Conservation (phyloP, 1,140 invertebrate genomes). For the Onthophagus taurus region DNA sequence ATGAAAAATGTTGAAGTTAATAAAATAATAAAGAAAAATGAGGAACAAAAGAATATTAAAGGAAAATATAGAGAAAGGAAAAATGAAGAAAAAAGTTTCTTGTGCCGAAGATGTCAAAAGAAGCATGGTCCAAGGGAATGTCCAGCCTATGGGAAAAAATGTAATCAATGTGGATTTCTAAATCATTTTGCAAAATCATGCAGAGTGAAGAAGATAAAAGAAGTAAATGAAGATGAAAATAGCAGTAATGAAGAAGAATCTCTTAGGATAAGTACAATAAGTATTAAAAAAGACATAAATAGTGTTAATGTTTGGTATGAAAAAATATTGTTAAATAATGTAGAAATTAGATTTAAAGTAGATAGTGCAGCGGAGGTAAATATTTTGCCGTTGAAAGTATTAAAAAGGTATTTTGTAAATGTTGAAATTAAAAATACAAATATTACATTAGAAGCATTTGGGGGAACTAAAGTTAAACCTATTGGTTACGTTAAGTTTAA, state of each 20-base stretch:
- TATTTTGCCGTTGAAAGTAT: too few species aligned
- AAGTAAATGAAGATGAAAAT: neutral
- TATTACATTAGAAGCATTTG: too few species aligned
- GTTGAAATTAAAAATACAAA: too few species aligned
- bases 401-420: too few species aligned
- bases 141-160: slow-evolving; percentile 9
- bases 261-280: too few species aligned
- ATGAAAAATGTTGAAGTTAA: neutral
- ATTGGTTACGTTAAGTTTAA: too few species aligned
- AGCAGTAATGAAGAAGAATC: slow-evolving; percentile 1
- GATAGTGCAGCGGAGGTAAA: too few species aligned
- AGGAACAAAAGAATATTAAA: neutral
- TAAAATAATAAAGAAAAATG: slow-evolving; percentile 5
- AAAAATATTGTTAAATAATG: too few species aligned
- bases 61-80: neutral
- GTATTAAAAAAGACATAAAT: too few species aligned
- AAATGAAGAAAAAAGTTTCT: slow-evolving; percentile 1
- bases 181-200: slow-evolving; percentile 8
- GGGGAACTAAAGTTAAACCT: too few species aligned
- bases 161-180: slow-evolving; percentile 2
- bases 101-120: slow-evolving; percentile 8
- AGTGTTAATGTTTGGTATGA: too few species aligned
- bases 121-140: slow-evolving; percentile 9
- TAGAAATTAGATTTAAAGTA: too few species aligned
- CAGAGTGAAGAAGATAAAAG: neutral